phyloP scores from a whole-genome alignment of 2,888 invertebrate species.

The Vannuccia rotundouncinata region DNA sequence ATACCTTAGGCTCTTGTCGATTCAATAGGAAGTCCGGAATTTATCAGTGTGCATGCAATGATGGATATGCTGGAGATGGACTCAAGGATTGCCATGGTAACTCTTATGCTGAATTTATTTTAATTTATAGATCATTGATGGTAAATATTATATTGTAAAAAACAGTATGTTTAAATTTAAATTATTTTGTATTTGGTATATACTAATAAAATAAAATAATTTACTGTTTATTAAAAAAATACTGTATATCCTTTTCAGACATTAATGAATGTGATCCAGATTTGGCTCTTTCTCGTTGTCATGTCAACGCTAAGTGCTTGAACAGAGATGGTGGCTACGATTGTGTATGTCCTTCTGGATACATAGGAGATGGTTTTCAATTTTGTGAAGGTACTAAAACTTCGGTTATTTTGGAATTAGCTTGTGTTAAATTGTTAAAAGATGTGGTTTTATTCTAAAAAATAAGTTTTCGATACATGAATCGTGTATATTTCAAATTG shows the following conservation, averaged over 20 bases:
- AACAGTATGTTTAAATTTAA: too few relatives aligned
- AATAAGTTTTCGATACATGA: too few relatives aligned
- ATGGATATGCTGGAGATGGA: conserved; percentile 32
- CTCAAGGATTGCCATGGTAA: not conserved
- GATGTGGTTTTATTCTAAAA: too few relatives aligned
- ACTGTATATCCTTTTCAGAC: not conserved
- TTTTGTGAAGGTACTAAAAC: conserved; percentile 32
- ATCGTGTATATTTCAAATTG: too few relatives aligned
- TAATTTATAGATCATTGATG: too few relatives aligned
- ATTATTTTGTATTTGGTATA: too few relatives aligned
- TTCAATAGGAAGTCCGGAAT: not conserved
- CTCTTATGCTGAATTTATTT: too few relatives aligned
- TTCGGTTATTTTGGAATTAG: not conserved
- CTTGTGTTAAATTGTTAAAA: too few relatives aligned
- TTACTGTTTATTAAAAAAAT: not conserved
- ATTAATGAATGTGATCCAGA: not conserved
- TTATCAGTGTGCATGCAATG: conserved; percentile 27
- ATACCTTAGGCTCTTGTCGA: not conserved
- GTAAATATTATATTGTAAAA: too few relatives aligned
- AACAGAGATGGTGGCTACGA: conserved; percentile 35
- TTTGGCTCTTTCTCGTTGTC: conserved; percentile 1
- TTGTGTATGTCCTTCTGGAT: conserved; percentile 38
- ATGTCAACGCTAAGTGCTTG: conserved; percentile 37
- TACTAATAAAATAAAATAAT: not conserved
- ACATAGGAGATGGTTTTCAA: conserved; percentile 35